Conservation (phyloP, 2,113 vertebrate genomes). For the Pionites leucogaster region DNA sequence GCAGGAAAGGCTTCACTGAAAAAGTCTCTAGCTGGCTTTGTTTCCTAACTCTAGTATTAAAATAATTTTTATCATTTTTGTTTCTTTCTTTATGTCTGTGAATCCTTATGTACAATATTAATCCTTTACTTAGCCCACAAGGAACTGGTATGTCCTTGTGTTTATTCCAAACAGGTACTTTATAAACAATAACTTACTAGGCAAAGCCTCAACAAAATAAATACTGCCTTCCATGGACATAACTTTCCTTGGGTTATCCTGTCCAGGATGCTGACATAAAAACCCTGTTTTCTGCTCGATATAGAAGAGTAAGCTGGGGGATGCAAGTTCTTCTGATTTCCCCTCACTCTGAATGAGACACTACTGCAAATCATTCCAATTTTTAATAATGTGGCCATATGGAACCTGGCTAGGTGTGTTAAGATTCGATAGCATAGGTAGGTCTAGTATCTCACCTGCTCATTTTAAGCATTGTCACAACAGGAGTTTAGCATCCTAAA, state of each 20-base stretch:
- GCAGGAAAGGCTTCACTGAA: neutral
- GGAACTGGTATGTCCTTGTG: neutral
- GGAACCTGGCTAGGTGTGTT: neutral
- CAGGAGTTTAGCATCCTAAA: neutral
- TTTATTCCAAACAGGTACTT: neutral
- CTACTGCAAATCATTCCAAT: neutral
- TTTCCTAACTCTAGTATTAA: neutral
- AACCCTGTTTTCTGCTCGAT: neutral
- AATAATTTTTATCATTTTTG: neutral
- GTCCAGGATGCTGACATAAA: neutral
- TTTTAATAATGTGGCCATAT: neutral
- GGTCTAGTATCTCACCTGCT: neutral
- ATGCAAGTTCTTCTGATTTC: neutral
- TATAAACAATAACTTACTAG: neutral
- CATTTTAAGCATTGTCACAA: neutral
- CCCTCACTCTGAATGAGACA: neutral
- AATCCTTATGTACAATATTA: neutral
- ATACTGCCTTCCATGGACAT: neutral
- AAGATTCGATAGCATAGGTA: neutral
- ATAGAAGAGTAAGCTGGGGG: neutral
- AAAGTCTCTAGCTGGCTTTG: neutral
- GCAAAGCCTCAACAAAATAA: neutral
- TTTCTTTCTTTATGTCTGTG: neutral
- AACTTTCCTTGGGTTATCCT: neutral
- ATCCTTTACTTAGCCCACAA: neutral